Conservation (phyloP, 1,140 invertebrate species). For the Zaprionus kolodkinae region DNA sequence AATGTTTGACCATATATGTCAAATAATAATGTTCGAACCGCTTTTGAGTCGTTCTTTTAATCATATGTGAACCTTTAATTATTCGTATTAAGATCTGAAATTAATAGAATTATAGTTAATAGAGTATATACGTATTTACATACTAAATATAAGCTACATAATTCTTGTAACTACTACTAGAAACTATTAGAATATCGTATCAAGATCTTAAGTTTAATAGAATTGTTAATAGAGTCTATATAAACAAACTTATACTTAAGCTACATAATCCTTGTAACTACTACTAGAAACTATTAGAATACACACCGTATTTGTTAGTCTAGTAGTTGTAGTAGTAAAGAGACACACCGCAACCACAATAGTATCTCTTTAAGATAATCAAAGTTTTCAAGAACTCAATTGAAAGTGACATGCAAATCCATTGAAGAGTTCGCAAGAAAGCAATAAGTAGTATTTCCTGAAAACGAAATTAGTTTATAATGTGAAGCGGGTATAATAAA, state of each 20-base stretch:
- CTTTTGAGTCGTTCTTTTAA: too few species aligned
- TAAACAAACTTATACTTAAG: too few species aligned
- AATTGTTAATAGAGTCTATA: too few species aligned
- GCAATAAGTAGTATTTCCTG: not conserved
- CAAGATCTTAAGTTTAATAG: too few species aligned
- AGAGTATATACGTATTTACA: too few species aligned
- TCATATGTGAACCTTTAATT: too few species aligned
- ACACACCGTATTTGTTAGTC: not conserved
- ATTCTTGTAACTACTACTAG: not conserved
- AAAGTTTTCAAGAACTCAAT: not conserved
- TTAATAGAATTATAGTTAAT: too few species aligned
- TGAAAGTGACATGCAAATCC: not conserved
- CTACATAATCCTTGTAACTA: not conserved
- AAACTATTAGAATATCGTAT: not conserved
- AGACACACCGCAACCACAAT: too few species aligned
- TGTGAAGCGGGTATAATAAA: not conserved
- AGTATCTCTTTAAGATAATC: not conserved
- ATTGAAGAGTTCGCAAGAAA: not conserved
- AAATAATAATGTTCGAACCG: not conserved
- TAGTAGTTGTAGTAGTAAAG: not conserved
- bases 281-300: not conserved
- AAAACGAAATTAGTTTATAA: not conserved
- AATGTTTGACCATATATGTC: too few species aligned
- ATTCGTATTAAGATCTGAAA: too few species aligned
- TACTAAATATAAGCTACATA: too few species aligned